Percentiles rank a stretch among this genome's conserved stretches.
Evolutionary conservation across 64 coral and sea anemone species (phyloP).

Genomic region (Pocillopora verrucosa): DNA sequence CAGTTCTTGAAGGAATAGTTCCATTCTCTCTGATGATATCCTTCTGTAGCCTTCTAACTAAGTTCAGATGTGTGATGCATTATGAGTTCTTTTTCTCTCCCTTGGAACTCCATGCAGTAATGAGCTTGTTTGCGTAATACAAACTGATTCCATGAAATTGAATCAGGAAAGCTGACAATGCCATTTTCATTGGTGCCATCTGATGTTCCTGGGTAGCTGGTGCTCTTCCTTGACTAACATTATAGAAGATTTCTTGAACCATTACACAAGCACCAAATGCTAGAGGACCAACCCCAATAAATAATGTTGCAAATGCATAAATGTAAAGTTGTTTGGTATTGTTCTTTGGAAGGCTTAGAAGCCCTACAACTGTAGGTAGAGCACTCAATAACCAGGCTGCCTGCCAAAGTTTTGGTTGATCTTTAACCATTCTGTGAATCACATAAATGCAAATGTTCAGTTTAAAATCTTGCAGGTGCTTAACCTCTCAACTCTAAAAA

Average conservation of each 20-base stretch:
- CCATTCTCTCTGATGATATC: background rate
- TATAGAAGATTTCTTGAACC: constrained; percentile 34
- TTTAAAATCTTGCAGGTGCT: background rate
- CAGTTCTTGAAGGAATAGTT: background rate
- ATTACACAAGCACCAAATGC: constrained; percentile 66
- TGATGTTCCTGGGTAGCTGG: constrained; percentile 46
- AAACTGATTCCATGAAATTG: constrained; percentile 78
- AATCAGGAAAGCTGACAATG: constrained; percentile 75
- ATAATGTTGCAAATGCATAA: constrained; percentile 69
- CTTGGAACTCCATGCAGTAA: constrained; percentile 74
- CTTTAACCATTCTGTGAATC: constrained; percentile 29
- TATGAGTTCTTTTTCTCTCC: constrained; percentile 86
- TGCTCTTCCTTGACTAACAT: constrained; percentile 25
- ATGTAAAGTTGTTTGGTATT: constrained; percentile 65
- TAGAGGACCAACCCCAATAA: constrained; percentile 78
- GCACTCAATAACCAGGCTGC: constrained; percentile 68
- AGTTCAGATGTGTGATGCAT: background rate
- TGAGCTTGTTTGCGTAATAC: constrained; percentile 84
- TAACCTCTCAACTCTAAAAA: too few relatives aligned
- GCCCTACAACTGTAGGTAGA: constrained; percentile 72
- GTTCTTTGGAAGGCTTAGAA: constrained; percentile 83
- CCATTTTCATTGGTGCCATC: constrained; percentile 71
- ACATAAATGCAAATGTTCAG: background rate
- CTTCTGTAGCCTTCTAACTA: background rate
- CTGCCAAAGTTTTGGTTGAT: constrained; percentile 62